Evolutionary conservation across 2,113 vertebrate species (phyloP).

Genomic region (Dryoscopus gambensis): DNA sequence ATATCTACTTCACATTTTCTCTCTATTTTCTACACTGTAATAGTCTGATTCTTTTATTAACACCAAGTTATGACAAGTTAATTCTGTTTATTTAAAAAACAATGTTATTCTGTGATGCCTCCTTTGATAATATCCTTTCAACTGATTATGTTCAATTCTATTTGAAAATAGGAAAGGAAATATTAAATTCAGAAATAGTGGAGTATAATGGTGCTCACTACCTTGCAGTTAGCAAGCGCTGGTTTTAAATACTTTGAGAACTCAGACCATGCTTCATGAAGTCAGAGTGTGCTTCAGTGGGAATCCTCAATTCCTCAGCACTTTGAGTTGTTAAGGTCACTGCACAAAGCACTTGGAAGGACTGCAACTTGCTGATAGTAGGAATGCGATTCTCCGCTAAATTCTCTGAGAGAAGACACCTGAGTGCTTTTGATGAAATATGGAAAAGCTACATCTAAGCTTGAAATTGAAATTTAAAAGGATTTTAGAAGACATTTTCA

Average conservation of each 20-base stretch:
- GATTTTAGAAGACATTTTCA: neutral
- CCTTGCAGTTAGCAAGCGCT: neutral
- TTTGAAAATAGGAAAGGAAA: neutral
- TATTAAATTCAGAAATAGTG: neutral
- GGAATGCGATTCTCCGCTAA: neutral
- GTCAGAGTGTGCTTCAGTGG: neutral
- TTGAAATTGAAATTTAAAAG: neutral
- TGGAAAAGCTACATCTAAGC: conserved; percentile 34
- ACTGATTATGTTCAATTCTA: neutral
- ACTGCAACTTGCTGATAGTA: neutral
- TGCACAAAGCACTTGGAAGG: neutral
- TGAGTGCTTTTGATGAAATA: conserved; percentile 49
- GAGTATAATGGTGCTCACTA: neutral
- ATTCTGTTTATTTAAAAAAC: neutral
- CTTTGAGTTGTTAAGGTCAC: neutral
- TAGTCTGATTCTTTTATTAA: neutral
- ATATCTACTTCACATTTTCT: neutral
- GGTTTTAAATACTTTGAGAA: neutral
- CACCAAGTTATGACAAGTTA: neutral
- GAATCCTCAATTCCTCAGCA: neutral
- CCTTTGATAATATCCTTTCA: neutral
- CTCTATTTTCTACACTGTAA: neutral
- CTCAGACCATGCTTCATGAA: neutral
- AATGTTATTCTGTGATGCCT: neutral
- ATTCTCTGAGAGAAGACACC: neutral